phyloP scores from a whole-genome alignment of 2,113 vertebrate genomes.

The Genyomyrus donnyi region DNA sequence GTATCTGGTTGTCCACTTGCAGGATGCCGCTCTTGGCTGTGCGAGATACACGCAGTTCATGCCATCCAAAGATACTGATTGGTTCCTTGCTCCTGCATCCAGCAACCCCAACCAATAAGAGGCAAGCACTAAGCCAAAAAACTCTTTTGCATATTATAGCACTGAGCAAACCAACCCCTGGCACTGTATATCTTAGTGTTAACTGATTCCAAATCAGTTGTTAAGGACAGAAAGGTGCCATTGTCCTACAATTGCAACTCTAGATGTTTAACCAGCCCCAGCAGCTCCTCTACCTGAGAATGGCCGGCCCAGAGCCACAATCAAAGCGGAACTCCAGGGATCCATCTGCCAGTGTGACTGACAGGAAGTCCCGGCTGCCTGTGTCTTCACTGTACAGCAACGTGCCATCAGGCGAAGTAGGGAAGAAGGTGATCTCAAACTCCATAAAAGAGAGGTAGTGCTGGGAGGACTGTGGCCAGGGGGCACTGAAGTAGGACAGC shows the following conservation, averaged over 20 bases:
- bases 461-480: conserved; percentile 66
- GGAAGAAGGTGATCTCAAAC: conserved; percentile 67
- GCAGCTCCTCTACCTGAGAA: conserved; percentile 61
- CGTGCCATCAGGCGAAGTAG: conserved; percentile 55
- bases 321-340: conserved; percentile 73
- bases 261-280: not conserved
- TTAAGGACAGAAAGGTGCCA: not conserved
- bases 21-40: conserved; percentile 68
- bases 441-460: conserved; percentile 74
- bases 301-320: conserved; percentile 68
- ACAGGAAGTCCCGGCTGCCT: conserved; percentile 68
- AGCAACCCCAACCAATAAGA: not conserved
- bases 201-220: not conserved
- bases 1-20: conserved; percentile 67
- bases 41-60: conserved; percentile 65
- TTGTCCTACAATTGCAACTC: not conserved
- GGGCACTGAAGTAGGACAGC: conserved; percentile 58
- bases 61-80: conserved; percentile 62
- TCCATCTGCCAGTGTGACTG: conserved; percentile 58
- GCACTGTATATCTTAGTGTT: not conserved
- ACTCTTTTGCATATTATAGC: not conserved
- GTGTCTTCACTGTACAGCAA: conserved; percentile 70
- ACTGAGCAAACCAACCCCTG: not conserved
- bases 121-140: not conserved
- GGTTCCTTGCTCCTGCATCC: conserved; percentile 62